A percentile compares a stretch with the other conserved stretches of the same genome.
phyloP scores from a whole-genome alignment of 2,888 invertebrate genomes.

The Marasmarcha lunaedactyla region DNA sequence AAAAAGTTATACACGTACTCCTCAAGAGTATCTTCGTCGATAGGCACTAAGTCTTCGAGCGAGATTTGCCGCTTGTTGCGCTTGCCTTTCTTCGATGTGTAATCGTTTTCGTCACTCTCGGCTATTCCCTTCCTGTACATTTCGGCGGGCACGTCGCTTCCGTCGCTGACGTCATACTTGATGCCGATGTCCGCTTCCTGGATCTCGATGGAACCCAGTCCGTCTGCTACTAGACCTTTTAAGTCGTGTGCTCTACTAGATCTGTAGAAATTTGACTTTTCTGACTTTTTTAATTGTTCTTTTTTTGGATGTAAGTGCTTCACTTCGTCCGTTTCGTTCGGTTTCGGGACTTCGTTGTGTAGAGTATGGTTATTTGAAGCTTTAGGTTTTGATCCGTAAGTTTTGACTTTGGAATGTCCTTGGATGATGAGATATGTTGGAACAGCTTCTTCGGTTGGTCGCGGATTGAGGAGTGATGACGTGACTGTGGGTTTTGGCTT shows the following conservation, averaged over 20 bases:
- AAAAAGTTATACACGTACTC: constrained; percentile 50
- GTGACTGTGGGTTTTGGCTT: constrained; percentile 46
- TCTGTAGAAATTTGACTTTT: constrained; percentile 28
- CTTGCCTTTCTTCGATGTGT: constrained; percentile 24
- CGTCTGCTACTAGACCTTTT: constrained; percentile 43
- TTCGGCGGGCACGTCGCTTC: constrained; percentile 61
- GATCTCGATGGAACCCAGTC: constrained; percentile 63
- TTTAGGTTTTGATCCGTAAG: constrained; percentile 76
- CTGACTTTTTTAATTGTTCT: constrained; percentile 35
- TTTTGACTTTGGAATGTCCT: constrained; percentile 88
- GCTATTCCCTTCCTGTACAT: constrained; percentile 73
- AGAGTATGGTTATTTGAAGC: constrained; percentile 33
- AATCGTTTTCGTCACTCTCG: constrained; percentile 57
- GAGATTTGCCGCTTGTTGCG: constrained; percentile 44
- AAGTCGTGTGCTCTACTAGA: constrained; percentile 44
- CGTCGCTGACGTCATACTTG: constrained; percentile 69
- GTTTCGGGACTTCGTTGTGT: constrained; percentile 64
- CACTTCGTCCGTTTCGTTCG: constrained; percentile 62
- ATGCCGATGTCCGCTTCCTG: constrained; percentile 70
- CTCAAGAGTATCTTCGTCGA: constrained; percentile 53
- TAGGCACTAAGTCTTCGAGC: constrained; percentile 51
- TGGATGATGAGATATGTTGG: constrained; percentile 85
- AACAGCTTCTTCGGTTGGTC: constrained; percentile 27
- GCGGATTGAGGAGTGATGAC: constrained; percentile 24
- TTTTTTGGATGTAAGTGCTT: constrained; percentile 68